Percentiles rank a stretch among this genome's conserved stretches.
phyloP scores from a whole-genome alignment of 2,797 vertebrate genomes.

The Galaxias olidus region DNA sequence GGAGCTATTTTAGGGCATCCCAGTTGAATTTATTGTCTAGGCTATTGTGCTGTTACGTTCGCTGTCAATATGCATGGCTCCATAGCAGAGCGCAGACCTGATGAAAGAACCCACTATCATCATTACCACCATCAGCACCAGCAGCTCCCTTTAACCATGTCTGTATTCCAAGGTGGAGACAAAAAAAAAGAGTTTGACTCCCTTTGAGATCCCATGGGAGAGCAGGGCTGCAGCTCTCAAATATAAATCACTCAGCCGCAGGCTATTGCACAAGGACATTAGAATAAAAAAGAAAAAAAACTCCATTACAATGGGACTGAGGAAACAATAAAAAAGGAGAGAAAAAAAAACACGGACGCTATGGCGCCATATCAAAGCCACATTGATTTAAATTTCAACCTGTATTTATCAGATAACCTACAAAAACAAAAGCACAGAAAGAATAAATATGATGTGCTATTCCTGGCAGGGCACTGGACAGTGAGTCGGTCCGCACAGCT shows the following conservation, averaged over 20 bases:
- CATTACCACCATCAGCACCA: too few species aligned
- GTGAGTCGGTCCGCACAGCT: slow-evolving; percentile 5
- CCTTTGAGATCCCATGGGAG: slow-evolving; percentile 30
- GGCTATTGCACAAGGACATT: slow-evolving; percentile 42
- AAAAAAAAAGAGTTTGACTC: slow-evolving; percentile 43
- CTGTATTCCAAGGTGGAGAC: slow-evolving; percentile 37
- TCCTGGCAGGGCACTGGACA: not conserved
- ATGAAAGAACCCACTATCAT: slow-evolving; percentile 30
- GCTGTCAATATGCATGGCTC: too few species aligned
- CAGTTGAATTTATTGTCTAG: too few species aligned
- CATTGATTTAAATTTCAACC: slow-evolving; percentile 27
- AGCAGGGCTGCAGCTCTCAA: slow-evolving; percentile 35
- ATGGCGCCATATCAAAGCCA: slow-evolving; percentile 14
- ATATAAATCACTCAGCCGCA: slow-evolving; percentile 55
- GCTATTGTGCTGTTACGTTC: too few species aligned
- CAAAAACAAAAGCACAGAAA: slow-evolving; percentile 22
- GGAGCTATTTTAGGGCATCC: too few species aligned
- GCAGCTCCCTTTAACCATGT: slow-evolving; percentile 2
- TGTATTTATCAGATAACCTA: slow-evolving; percentile 50
- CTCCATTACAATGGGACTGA: slow-evolving; percentile 34
- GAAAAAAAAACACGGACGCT: slow-evolving; percentile 1
- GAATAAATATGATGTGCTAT: slow-evolving; percentile 16
- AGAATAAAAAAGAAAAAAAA: slow-evolving; percentile 41
- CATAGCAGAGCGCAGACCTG: slow-evolving; percentile 4
- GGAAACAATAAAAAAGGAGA: slow-evolving; percentile 10